A percentile compares a stretch with the other conserved stretches of the same genome.
These are phyloP conservation scores for Hypothenemus hampei DNA, from an alignment of 1,140 invertebrate species.

Conservation along the genomic window DNA sequence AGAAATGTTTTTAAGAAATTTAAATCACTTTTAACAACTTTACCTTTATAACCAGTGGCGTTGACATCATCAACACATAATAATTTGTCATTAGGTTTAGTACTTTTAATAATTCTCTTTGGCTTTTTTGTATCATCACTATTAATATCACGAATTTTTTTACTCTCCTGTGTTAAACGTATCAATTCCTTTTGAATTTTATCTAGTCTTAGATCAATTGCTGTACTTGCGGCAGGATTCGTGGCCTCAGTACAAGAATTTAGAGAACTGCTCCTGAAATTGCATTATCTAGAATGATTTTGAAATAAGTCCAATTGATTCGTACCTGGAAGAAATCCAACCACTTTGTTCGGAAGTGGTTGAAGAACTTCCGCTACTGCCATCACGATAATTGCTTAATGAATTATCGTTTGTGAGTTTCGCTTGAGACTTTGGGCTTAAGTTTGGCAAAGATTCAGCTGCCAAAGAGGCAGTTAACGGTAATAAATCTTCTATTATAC, in stretches of 20 bases:
- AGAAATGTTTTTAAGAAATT: conserved; percentile 11
- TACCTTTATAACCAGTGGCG: neutral
- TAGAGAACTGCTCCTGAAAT: conserved; percentile 59
- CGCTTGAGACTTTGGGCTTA: conserved; percentile 49
- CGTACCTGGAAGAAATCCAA: conserved; percentile 62
- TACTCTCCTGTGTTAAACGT: conserved; percentile 23
- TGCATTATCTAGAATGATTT: conserved; percentile 41
- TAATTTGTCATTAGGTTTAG: neutral
- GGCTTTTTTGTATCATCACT: conserved; percentile 25
- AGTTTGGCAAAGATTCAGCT: conserved; percentile 59
- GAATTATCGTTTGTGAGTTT: conserved; percentile 20
- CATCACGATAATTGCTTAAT: conserved; percentile 39
- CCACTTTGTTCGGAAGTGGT: conserved; percentile 71
- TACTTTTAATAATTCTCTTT: conserved; percentile 15
- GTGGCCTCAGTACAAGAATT: conserved; percentile 35
- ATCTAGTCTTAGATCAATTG: conserved; percentile 31
- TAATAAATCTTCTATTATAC: conserved; percentile 49
- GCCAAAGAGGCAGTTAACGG: conserved; percentile 26
- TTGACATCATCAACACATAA: no score
- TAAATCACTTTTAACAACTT: neutral
- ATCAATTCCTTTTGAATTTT: conserved; percentile 31
- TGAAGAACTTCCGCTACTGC: conserved; percentile 59
- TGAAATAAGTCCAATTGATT: neutral
- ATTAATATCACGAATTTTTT: conserved; percentile 28
- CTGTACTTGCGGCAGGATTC: conserved; percentile 31